Evolutionary conservation across 2,113 vertebrate species (phyloP).

Genomic region (Grus americana): DNA sequence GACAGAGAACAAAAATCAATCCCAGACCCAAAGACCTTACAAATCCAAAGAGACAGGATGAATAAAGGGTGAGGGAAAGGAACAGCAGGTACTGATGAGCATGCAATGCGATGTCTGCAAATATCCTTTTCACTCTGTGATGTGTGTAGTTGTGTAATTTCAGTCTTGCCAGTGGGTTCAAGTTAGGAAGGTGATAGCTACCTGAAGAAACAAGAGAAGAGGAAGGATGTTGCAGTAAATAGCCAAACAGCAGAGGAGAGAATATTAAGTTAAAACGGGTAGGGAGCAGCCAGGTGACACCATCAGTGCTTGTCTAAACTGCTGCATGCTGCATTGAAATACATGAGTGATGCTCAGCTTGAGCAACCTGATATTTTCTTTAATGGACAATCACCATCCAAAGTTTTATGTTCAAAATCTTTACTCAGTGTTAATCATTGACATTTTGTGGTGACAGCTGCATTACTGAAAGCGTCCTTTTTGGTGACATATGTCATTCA

Average conservation of each 20-base stretch:
- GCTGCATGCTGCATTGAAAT: not conserved
- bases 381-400: not conserved
- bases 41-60: not conserved
- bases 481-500: not conserved
- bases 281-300: not conserved
- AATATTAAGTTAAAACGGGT: not conserved
- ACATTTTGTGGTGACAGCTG: not conserved
- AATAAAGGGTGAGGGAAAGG: not conserved
- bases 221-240: not conserved
- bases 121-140: not conserved
- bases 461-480: not conserved
- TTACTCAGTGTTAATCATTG: not conserved
- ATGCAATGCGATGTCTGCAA: not conserved
- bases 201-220: not conserved
- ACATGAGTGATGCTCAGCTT: not conserved
- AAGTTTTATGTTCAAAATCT: not conserved
- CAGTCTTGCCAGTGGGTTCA: not conserved
- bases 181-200: not conserved
- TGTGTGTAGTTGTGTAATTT: not conserved
- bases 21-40: not conserved
- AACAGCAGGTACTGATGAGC: not conserved
- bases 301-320: not conserved
- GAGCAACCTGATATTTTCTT: not conserved
- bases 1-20: not conserved
- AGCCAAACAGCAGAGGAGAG: not conserved